These are phyloP conservation scores for Panopea generosa DNA, from an alignment of 2,888 invertebrate genomes.

Conservation along the genomic window DNA sequence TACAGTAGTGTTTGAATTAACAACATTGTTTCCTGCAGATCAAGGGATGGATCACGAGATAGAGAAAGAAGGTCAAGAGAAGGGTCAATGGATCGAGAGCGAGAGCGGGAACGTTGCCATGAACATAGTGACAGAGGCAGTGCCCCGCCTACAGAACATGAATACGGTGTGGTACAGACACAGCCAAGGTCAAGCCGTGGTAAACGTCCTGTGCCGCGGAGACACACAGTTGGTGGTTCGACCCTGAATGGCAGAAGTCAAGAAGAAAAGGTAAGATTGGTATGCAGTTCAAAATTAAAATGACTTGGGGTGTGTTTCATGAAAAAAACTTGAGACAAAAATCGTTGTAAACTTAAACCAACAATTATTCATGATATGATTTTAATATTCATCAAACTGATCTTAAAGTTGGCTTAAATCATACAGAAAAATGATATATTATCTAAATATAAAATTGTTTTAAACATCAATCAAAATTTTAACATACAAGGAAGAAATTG, in stretches of 20 bases:
- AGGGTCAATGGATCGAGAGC: neutral
- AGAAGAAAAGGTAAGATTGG: slow-evolving; percentile 28
- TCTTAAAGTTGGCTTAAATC: no score
- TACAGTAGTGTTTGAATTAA: no score
- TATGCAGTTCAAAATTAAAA: neutral
- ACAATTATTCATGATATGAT: no score
- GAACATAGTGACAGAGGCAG: slow-evolving; percentile 14
- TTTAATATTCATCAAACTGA: no score
- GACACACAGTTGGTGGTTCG: slow-evolving; percentile 59
- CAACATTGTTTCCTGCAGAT: neutral
- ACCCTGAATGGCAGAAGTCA: slow-evolving; percentile 19
- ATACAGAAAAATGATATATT: no score
- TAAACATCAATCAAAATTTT: no score
- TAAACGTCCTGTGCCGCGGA: slow-evolving; percentile 41
- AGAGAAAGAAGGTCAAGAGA: slow-evolving; percentile 19
- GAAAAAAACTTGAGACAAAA: no score
- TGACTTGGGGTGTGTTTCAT: neutral
- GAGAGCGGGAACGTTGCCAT: slow-evolving; percentile 7
- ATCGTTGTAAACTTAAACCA: no score
- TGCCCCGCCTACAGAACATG: slow-evolving; percentile 16
- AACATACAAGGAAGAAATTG: no score
- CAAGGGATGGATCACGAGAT: slow-evolving; percentile 34
- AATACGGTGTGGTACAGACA: slow-evolving; percentile 51
- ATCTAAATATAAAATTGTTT: no score
- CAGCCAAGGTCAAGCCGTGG: slow-evolving; percentile 53